Evolutionary conservation across 2,113 vertebrate species (phyloP).

Genomic region (Pygoscelis adeliae): DNA sequence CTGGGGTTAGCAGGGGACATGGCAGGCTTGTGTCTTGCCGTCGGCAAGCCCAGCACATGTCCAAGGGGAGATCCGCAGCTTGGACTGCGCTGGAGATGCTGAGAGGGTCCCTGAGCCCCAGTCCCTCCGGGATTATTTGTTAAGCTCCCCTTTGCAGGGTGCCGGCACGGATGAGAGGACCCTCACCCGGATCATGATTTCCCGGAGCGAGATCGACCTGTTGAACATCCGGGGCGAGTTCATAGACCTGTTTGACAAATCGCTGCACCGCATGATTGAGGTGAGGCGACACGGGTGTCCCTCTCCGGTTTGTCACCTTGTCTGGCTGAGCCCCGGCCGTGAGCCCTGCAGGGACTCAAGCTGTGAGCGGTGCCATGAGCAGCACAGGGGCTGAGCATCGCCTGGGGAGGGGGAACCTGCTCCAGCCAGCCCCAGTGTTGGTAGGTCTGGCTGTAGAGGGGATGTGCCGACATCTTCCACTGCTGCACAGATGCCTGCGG

Average conservation of each 20-base stretch:
- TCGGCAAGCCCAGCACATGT: not conserved
- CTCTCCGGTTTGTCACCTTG: not conserved
- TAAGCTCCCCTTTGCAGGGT: constrained; percentile 76
- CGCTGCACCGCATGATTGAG: constrained; percentile 92
- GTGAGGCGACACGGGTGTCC: constrained; percentile 56
- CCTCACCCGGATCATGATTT: constrained; percentile 93
- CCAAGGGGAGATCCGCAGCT: not conserved
- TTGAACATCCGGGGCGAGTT: constrained; percentile 92
- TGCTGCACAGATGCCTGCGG: not conserved
- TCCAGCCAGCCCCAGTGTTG: accelerated
- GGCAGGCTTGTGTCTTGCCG: not conserved
- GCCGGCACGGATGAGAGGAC: constrained; percentile 93
- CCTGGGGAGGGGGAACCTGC: not conserved
- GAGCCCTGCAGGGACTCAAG: not conserved
- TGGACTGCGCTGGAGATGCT: not conserved
- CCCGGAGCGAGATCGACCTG: constrained; percentile 90
- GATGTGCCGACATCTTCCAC: not conserved
- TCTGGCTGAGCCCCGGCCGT: not conserved
- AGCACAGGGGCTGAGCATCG: not conserved
- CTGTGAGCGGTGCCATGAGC: accelerated
- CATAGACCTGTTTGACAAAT: constrained; percentile 87
- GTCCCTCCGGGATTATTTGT: not conserved
- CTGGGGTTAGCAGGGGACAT: not conserved
- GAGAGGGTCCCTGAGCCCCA: not conserved
- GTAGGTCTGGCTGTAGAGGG: not conserved